phyloP scores from a whole-genome alignment of 2,888 invertebrate genomes.

The Chalcosyrphus nemorum region DNA sequence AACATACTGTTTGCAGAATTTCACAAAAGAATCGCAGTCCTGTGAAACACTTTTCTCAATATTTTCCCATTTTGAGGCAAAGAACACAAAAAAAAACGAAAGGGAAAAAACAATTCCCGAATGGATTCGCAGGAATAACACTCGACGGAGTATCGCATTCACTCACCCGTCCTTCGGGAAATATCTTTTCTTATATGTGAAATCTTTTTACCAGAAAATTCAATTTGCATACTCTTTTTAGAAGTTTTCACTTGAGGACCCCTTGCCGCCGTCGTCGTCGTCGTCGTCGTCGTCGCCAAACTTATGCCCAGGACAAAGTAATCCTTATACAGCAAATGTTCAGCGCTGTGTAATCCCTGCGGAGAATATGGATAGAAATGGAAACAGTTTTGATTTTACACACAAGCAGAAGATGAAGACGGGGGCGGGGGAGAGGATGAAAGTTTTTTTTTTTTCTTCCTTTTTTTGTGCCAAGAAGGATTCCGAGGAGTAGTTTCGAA shows the following conservation, averaged over 20 bases:
- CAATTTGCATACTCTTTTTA: constrained; percentile 61
- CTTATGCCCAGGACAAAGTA: constrained; percentile 41
- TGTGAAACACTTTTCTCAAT: not conserved
- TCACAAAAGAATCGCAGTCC: not conserved
- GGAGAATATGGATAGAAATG: constrained; percentile 38
- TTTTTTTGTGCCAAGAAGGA: too few relatives aligned
- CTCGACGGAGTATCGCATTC: constrained; percentile 12
- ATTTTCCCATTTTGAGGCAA: constrained; percentile 11
- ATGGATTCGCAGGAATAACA: constrained; percentile 26
- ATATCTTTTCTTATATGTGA: constrained; percentile 19
- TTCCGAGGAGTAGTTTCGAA: constrained; percentile 9
- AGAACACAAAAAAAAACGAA: not conserved
- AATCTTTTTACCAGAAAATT: constrained; percentile 52
- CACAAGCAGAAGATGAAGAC: not conserved
- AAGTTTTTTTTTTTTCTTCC: not conserved
- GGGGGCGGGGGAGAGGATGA: not conserved
- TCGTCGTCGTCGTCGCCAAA: constrained; percentile 9
- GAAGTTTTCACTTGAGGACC: constrained; percentile 22
- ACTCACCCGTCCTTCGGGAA: not conserved
- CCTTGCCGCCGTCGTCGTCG: not conserved
- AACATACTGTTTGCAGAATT: constrained; percentile 1
- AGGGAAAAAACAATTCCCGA: constrained; percentile 21
- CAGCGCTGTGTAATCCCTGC: constrained; percentile 33
- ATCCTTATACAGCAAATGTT: constrained; percentile 18
- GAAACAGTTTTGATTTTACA: constrained; percentile 46